Base-by-base conservation (phyloP, 2,797 vertebrate species). In the Alcedo atthis region DNA sequence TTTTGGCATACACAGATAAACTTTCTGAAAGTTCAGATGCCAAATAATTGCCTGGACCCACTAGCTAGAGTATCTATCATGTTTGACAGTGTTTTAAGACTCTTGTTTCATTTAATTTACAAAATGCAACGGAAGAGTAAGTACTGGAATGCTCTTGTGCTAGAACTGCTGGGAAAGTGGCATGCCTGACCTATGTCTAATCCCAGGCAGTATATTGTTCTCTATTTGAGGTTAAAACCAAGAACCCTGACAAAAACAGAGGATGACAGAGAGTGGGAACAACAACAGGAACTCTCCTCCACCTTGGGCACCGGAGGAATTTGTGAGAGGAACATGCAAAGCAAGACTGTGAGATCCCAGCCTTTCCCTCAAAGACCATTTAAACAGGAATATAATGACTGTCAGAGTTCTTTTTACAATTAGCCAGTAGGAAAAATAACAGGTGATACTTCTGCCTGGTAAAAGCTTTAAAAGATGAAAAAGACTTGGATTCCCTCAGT, bases 31-130 rank as follows among this genome's bases (percentile, higher is more conserved):
- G 88, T 94, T 94, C 62, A 89, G 69, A 68, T 93, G 69, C 64
- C 89, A 94, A 61, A 62, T 75, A 93, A 90, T 77, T 91, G 87
- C 78, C 78, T 81, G 63, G 78, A 90, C 35, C 26, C 48, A 58
- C 85, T 63, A 53, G 43, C 61, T 45, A 63, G 57, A 89, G 14
- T 93, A 87, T 90, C 66, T 89, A 28, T 89, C 79, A 90, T 30
- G 46, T 24, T 24, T 94, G 83, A 91, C 83, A 94, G 69, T 53
- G 68, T 81, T 95, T 91, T 82, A 93, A 86, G 76, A 75, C 69
- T 89, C 59, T 74, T 42, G 48, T 92, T 88, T 71, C 46, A 85
- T 85, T 90, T 87, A 77, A 90, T 95, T 92, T 95, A 93, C 79
- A 91, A 93, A 94, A 95, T 78, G 79, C 89, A 94, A 92, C 0